These are phyloP conservation scores for Nymphalis io DNA, from an alignment of 1,140 invertebrate genomes.

Conservation along the genomic window DNA sequence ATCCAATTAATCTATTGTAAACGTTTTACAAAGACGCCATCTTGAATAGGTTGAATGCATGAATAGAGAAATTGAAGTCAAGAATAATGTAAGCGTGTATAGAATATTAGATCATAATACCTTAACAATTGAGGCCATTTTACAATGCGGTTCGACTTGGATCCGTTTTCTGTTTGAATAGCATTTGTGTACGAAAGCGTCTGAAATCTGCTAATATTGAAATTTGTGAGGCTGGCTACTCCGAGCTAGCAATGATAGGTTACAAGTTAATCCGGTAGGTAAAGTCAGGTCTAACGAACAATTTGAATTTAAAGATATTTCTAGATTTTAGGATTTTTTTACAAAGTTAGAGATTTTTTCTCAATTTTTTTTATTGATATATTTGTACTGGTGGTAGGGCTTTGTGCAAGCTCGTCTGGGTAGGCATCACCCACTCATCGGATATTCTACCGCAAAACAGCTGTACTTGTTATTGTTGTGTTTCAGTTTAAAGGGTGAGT, in stretches of 20 bases:
- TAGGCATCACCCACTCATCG: too few species aligned
- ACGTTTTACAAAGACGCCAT: conserved; percentile 2
- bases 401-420: too few species aligned
- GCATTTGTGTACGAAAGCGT: conserved; percentile 25
- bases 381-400: too few species aligned
- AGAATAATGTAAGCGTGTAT: neutral
- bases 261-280: neutral
- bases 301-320: neutral
- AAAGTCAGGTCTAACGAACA: neutral
- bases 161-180: conserved; percentile 22
- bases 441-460: too few species aligned
- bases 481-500: too few species aligned
- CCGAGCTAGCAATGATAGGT: neutral
- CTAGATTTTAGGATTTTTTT: too few species aligned
- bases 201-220: conserved; percentile 19
- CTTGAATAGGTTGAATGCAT: conserved; percentile 1
- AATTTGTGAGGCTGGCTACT: conserved; percentile 16
- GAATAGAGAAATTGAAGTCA: conserved; percentile 11
- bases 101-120: conserved; percentile 21
- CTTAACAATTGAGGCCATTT: conserved; percentile 15
- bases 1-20: conserved; percentile 12
- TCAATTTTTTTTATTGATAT: too few species aligned
- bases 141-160: neutral
- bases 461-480: too few species aligned
- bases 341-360: too few species aligned